Evolutionary conservation across 1,140 invertebrate species (phyloP).

Genomic region (Macrotrachela quadricornifera): DNA sequence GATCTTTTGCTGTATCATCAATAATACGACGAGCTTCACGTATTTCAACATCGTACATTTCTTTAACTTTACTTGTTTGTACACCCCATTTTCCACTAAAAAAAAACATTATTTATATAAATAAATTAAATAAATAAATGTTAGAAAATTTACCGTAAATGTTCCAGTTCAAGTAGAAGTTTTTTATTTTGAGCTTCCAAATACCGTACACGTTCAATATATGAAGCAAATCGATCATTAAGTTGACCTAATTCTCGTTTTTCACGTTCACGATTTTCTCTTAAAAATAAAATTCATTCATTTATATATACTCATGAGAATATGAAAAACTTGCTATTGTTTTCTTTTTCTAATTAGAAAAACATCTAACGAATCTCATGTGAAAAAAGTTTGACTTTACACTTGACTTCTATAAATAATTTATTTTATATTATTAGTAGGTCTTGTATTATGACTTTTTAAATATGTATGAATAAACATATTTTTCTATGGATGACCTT

Average conservation of each 20-base stretch:
- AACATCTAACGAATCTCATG: no score
- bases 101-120: neutral
- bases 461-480: no score
- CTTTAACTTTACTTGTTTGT: conserved; percentile 23
- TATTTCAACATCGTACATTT: conserved; percentile 23
- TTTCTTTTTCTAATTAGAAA: no score
- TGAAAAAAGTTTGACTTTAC: no score
- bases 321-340: no score
- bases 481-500: no score
- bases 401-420: no score
- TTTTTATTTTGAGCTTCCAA: conserved; percentile 35
- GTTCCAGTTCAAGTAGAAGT: conserved; percentile 10
- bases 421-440: no score
- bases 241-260: conserved; percentile 35
- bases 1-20: conserved; percentile 13
- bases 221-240: conserved; percentile 33
- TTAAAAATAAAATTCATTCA: no score
- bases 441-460: no score
- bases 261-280: conserved; percentile 25
- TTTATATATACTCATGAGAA: no score
- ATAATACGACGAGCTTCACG: conserved; percentile 11
- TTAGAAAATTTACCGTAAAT: neutral
- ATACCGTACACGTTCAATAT: conserved; percentile 35
- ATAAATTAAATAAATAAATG: neutral
- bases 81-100: conserved; percentile 27